Evolutionary conservation across 2,797 vertebrate species (phyloP).

Genomic region (Oreochromis mossambicus): DNA sequence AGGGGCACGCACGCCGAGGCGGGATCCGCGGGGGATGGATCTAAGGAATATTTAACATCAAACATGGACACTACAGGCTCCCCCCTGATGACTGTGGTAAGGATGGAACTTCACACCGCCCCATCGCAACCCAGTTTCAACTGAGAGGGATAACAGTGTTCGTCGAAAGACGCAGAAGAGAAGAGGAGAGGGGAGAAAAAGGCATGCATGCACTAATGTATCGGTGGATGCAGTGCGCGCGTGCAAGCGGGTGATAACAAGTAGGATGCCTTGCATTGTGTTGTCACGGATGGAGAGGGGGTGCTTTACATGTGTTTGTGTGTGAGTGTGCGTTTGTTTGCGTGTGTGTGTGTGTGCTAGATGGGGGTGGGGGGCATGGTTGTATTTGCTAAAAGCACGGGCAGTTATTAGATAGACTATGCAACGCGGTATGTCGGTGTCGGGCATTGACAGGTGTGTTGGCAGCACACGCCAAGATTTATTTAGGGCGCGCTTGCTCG

Average conservation of each 20-base stretch:
- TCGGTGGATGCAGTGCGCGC: neutral
- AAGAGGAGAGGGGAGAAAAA: neutral
- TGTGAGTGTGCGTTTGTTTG: neutral
- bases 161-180: neutral
- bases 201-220: constrained; percentile 11
- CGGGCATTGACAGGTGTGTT: constrained; percentile 70
- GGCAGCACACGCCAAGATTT: constrained; percentile 47
- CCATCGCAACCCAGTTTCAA: constrained; percentile 49
- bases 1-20: constrained; percentile 40
- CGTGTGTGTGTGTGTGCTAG: neutral
- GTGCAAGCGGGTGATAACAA: constrained; percentile 15
- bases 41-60: constrained; percentile 58
- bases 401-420: constrained; percentile 30
- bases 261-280: constrained; percentile 28
- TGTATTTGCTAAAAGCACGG: constrained; percentile 23
- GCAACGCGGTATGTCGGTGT: constrained; percentile 39
- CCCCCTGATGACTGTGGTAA: constrained; percentile 70
- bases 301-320: neutral
- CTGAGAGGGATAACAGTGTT: neutral
- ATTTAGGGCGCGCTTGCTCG: constrained; percentile 59
- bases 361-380: neutral
- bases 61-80: constrained; percentile 59
- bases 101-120: constrained; percentile 71
- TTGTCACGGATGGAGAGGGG: constrained; percentile 41
- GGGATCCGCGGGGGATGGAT: constrained; percentile 58